Conservation (phyloP, 1,140 invertebrate genomes). For the Sinella curviseta region DNA sequence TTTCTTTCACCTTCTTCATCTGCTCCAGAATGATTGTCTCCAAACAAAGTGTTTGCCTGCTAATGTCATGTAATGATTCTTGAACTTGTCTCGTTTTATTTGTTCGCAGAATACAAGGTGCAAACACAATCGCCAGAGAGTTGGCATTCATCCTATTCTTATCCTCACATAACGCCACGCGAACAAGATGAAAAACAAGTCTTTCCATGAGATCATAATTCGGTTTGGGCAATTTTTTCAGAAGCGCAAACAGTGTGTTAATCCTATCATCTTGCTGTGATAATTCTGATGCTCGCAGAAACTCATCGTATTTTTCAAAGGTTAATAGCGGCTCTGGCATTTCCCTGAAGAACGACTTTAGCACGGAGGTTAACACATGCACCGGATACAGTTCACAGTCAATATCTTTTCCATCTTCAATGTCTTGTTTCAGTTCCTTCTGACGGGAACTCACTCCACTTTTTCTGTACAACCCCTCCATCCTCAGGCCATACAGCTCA, state of each 20-base stretch:
- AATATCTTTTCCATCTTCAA: constrained; percentile 70
- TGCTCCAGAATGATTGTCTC: constrained; percentile 75
- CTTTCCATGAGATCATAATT: constrained; percentile 91
- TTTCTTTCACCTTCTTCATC: constrained; percentile 63
- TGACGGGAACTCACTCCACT: constrained; percentile 74
- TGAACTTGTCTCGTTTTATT: constrained; percentile 62
- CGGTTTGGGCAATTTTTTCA: constrained; percentile 83
- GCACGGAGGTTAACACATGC: constrained; percentile 85
- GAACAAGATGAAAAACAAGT: constrained; percentile 87
- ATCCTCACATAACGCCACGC: constrained; percentile 81
- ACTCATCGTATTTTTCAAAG: constrained; percentile 91
- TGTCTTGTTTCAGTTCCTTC: constrained; percentile 69
- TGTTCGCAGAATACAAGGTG: constrained; percentile 77
- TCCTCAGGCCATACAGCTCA: constrained; percentile 87
- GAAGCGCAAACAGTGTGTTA: constrained; percentile 77
- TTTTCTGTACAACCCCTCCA: constrained; percentile 90
- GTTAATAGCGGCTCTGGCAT: constrained; percentile 90
- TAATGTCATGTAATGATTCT: constrained; percentile 62
- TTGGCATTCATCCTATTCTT: constrained; percentile 90
- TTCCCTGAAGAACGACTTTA: constrained; percentile 88
- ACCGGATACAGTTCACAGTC: constrained; percentile 73
- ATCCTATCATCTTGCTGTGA: constrained; percentile 78
- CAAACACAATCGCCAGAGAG: constrained; percentile 90
- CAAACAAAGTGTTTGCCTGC: constrained; percentile 77
- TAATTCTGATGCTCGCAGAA: constrained; percentile 81